Percentiles rank a stretch among this genome's conserved stretches.
phyloP scores from a whole-genome alignment of 1,140 invertebrate species.

The Episyrphus balteatus region DNA sequence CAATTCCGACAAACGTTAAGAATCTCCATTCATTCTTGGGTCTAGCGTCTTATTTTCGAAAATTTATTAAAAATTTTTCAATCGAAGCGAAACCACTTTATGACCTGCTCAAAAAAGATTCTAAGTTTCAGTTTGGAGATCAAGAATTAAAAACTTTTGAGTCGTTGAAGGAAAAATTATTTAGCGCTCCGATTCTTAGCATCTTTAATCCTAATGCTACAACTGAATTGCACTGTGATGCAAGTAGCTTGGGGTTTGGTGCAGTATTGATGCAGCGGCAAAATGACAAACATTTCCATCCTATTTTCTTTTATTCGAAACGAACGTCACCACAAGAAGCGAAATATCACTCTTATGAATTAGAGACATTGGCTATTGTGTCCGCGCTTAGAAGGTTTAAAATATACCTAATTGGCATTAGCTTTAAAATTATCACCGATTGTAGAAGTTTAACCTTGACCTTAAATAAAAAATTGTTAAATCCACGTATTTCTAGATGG shows the following conservation, averaged over 20 bases:
- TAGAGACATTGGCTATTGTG: too few relatives aligned
- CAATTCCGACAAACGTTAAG: conserved; percentile 5
- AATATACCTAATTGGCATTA: too few relatives aligned
- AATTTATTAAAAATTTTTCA: conserved; percentile 14
- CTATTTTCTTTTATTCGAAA: conserved; percentile 34
- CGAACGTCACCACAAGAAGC: conserved; percentile 30
- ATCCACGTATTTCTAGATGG: too few relatives aligned
- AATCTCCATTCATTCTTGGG: conserved; percentile 14
- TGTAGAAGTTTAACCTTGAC: too few relatives aligned
- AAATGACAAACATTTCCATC: conserved; percentile 13
- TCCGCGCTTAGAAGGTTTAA: too few relatives aligned
- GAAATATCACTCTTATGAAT: conserved; percentile 35
- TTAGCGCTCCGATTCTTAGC: conserved; percentile 5
- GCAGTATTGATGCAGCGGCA: conserved; percentile 22
- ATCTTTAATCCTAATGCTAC: conserved; percentile 7
- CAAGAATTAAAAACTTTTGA: conserved; percentile 7
- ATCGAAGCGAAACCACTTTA: conserved; percentile 14
- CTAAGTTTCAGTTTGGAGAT: conserved; percentile 7
- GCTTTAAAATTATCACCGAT: too few relatives aligned
- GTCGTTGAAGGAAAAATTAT: conserved; percentile 4
- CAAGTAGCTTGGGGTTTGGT: conserved; percentile 17
- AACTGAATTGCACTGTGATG: too few relatives aligned
- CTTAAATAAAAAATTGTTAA: too few relatives aligned
- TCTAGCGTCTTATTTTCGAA: too few relatives aligned
- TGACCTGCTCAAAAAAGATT: conserved; percentile 9